Evolutionary conservation across 2,888 invertebrate species (phyloP).

Genomic region (Glyphotaelius pellucidus): DNA sequence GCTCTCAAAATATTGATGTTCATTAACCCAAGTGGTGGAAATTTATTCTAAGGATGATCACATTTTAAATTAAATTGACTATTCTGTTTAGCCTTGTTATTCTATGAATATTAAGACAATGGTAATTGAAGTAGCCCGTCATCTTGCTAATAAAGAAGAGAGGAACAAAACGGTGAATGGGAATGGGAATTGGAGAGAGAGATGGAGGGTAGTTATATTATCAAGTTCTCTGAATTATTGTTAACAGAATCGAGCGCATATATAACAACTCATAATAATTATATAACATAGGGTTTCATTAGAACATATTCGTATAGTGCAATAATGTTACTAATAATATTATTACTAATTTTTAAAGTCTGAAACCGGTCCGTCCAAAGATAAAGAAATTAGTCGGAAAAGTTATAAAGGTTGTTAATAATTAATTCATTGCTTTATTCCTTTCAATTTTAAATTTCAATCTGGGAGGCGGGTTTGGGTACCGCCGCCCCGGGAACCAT

Average conservation of each 20-base stretch:
- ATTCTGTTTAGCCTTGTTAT: slow-evolving; percentile 2
- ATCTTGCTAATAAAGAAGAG: not conserved
- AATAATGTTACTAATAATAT: no score
- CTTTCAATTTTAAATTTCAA: no score
- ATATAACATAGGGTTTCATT: no score
- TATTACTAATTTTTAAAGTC: no score
- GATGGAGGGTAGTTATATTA: not conserved
- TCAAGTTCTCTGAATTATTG: not conserved
- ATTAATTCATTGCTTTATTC: no score
- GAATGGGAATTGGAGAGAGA: not conserved
- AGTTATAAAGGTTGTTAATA: no score
- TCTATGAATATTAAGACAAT: slow-evolving; percentile 2
- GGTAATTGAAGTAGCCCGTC: not conserved
- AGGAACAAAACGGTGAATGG: not conserved
- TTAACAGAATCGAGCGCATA: not conserved
- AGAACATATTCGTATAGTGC: no score
- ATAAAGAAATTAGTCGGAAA: no score
- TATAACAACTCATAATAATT: no score
- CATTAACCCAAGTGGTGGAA: slow-evolving; percentile 32
- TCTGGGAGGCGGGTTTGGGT: no score
- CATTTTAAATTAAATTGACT: slow-evolving; percentile 2
- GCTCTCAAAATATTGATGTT: slow-evolving; percentile 9
- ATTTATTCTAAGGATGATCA: slow-evolving; percentile 2
- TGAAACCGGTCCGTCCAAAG: no score
- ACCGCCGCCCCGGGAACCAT: no score